Percentiles rank a stretch among this genome's conserved stretches.
Conservation (phyloP, 2,797 vertebrate genomes). For the Argentina silus region DNA sequence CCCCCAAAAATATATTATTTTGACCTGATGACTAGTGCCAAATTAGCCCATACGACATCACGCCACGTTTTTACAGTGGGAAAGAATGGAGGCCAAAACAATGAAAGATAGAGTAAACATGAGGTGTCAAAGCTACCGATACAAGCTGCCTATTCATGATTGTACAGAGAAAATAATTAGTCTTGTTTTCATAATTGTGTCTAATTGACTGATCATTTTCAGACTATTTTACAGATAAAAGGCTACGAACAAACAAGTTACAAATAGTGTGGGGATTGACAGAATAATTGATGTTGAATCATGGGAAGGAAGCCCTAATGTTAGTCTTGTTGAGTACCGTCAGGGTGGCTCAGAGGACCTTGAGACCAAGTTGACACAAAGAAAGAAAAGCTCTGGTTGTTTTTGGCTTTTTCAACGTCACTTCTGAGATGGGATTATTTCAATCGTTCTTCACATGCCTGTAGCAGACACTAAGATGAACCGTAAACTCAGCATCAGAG, state of each 20-base stretch:
- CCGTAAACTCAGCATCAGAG: conserved; percentile 50
- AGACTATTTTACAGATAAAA: conserved; percentile 30
- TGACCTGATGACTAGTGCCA: conserved; percentile 36
- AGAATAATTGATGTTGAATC: conserved; percentile 33
- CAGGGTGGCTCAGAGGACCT: conserved; percentile 36
- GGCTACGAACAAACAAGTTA: not conserved
- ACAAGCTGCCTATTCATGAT: conserved; percentile 55
- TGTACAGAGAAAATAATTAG: conserved; percentile 47
- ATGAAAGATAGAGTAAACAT: conserved; percentile 21
- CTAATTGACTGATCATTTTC: not conserved
- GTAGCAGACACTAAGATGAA: conserved; percentile 48
- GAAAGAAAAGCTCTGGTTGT: conserved; percentile 26
- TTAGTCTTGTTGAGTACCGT: conserved; percentile 43
- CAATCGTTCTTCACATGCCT: conserved; percentile 45
- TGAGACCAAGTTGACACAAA: conserved; percentile 22
- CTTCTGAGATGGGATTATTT: conserved; percentile 60
- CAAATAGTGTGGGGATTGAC: conserved; percentile 34
- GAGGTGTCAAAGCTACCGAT: conserved; percentile 27
- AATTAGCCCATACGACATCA: conserved; percentile 27
- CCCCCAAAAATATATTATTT: conserved; percentile 1
- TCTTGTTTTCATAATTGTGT: conserved; percentile 4
- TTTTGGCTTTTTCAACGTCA: conserved; percentile 56
- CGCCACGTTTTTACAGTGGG: conserved; percentile 11
- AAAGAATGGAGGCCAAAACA: conserved; percentile 11
- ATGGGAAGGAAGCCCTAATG: conserved; percentile 38